Percentiles rank a stretch among this genome's conserved stretches.
Conservation (phyloP, 2,888 invertebrate species). For the Pseudococcus viburni region DNA sequence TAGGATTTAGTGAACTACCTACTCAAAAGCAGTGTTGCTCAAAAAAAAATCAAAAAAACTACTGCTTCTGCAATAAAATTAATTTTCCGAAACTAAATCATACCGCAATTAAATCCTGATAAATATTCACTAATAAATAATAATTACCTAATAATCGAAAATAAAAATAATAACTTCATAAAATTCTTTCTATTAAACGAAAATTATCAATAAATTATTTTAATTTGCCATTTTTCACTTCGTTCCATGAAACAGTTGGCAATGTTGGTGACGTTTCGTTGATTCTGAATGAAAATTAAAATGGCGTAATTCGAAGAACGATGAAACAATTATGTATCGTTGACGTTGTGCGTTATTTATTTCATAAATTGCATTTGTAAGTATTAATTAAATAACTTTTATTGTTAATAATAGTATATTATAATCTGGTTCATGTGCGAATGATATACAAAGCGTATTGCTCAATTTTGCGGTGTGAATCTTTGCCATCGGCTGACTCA, state of each 20-base stretch:
- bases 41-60: not conserved
- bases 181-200: not conserved
- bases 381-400: not conserved
- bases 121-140: not conserved
- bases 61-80: not conserved
- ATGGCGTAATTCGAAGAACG: conserved; percentile 44
- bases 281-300: conserved; percentile 45
- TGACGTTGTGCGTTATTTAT: not conserved
- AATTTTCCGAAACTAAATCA: not conserved
- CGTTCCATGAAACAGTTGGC: not conserved
- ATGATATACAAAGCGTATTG: not conserved
- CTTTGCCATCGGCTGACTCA: conserved; percentile 59
- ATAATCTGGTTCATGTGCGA: not conserved
- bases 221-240: not conserved
- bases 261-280: conserved; percentile 1
- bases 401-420: not conserved
- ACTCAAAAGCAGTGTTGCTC: not conserved
- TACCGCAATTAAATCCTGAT: not conserved
- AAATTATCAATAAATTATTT: not conserved
- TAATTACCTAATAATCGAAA: not conserved
- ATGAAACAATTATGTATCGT: conserved; percentile 16
- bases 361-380: not conserved
- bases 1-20: not conserved
- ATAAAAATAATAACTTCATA: not conserved
- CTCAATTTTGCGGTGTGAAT: not conserved